Conservation (phyloP, 2,888 invertebrate genomes). For the Pandemis corylana region DNA sequence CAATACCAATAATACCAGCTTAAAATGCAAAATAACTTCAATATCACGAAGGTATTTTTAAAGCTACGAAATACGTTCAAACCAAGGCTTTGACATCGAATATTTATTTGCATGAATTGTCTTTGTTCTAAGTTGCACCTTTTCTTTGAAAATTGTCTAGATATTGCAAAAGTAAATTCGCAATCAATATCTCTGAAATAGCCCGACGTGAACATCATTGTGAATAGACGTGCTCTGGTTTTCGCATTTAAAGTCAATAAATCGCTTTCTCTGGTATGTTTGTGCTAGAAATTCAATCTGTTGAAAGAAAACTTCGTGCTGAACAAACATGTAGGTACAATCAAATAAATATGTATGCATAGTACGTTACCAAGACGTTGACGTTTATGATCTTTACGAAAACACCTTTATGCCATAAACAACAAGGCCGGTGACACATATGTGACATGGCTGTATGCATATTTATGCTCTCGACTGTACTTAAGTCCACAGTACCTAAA, state of each 20-base stretch:
- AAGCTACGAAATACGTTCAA: background rate
- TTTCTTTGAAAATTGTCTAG: background rate
- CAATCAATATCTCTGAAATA: background rate
- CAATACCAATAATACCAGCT: constrained; percentile 6
- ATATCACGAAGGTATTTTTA: background rate
- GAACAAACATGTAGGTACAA: background rate
- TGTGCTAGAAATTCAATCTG: too few relatives aligned
- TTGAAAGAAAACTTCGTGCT: background rate
- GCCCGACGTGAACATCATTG: background rate
- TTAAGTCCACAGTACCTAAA: too few relatives aligned
- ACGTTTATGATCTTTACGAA: too few relatives aligned
- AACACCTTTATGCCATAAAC: too few relatives aligned
- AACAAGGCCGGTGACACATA: too few relatives aligned
- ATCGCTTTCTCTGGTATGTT: background rate
- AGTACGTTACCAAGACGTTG: too few relatives aligned
- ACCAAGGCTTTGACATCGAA: background rate
- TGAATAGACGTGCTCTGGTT: background rate
- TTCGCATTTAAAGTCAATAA: background rate
- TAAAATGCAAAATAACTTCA: background rate
- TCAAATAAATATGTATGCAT: too few relatives aligned
- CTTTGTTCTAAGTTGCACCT: background rate
- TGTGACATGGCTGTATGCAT: too few relatives aligned
- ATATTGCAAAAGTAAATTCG: background rate
- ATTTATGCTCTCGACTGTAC: too few relatives aligned
- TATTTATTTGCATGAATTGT: background rate